Percentiles rank a stretch among this genome's conserved stretches.
Evolutionary conservation across 2,888 invertebrate genomes (phyloP).

Genomic region (Melinaea marsaeus): DNA sequence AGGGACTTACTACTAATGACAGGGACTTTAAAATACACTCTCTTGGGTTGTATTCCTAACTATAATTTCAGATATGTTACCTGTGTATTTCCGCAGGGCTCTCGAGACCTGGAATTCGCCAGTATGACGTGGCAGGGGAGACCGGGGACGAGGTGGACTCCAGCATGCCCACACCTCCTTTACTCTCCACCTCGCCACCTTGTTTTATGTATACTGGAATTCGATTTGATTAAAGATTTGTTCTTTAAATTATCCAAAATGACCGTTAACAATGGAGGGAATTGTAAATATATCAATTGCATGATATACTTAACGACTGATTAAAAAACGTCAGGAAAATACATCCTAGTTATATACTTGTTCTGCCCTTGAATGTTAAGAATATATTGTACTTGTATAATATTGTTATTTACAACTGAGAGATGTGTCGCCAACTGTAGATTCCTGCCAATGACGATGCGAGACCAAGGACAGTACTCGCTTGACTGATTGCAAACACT

Average conservation of each 20-base stretch:
- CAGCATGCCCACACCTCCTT: conserved; percentile 66
- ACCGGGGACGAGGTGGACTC: conserved; percentile 58
- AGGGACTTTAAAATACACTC: too few species aligned
- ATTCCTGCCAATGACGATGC: conserved; percentile 68
- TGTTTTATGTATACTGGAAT: conserved; percentile 77
- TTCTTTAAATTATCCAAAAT: too few species aligned
- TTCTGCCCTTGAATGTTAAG: too few species aligned
- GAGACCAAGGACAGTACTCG: conserved; percentile 54
- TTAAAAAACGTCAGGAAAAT: too few species aligned
- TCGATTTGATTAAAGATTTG: too few species aligned
- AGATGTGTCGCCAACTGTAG: conserved; percentile 78
- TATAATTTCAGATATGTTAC: conserved; percentile 34
- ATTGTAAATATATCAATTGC: too few species aligned
- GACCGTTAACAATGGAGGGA: too few species aligned
- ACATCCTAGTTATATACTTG: too few species aligned
- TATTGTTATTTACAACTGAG: conserved; percentile 75
- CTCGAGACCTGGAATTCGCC: conserved; percentile 60
- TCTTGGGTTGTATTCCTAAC: too few species aligned
- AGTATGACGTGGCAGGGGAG: conserved; percentile 60
- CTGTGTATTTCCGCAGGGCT: conserved; percentile 58
- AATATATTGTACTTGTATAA: too few species aligned
- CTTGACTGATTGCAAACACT: conserved; percentile 65
- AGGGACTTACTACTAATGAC: too few species aligned
- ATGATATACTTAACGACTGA: too few species aligned
- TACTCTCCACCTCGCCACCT: conserved; percentile 81